Base-by-base conservation (phyloP, 2,797 vertebrate species). In the Malacoraja senta region DNA sequence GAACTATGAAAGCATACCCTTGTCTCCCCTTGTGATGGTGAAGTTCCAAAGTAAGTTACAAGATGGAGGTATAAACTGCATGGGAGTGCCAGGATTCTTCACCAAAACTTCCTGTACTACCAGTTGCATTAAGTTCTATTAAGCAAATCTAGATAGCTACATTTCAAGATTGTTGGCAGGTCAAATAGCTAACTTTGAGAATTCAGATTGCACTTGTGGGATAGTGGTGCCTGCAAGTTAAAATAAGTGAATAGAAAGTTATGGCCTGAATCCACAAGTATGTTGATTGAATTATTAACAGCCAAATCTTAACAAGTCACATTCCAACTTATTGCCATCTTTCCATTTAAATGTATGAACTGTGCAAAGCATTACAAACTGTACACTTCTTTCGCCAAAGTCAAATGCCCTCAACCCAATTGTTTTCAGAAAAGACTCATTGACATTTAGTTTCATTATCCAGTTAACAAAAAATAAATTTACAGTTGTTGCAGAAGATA, bases 361-460 rank as follows among this genome's bases (percentile, higher is more conserved):
- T 13, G n/a, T 63, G 15, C 63, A 61, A 86, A 32, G 29, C 83
- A 65, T 32, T 19, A 68, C 15, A 88, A 88, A 68, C 61, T 88
- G n/a, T 29, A 84, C 9, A 9, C n/a, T 61, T 29, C 2, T 32
- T 84, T 58, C 15, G 3, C 61, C 53, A 88, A 88, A 88, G 32
- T 68, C 65, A 68, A 68, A 19, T 68, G 63, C 63, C 61, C 65
- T 68, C 63, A 68, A 35, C 63, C 32, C 32, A 88, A 65, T 88
- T 88, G 12, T 88, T 63, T 68, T 88, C 8, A 65, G 15, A 88
- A 86, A 13, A 32, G 29, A 86, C 29, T 86, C 83, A 68, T 17
- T 88, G n/a, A 88, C 61, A n/a, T 88, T 68, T 68, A 68, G 68
- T 38, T 92, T 24, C 65, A 91, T 38, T 26, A 44, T 91, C 35